phyloP scores from a whole-genome alignment of 2,113 vertebrate genomes.

The Corynorhinus townsendii region DNA sequence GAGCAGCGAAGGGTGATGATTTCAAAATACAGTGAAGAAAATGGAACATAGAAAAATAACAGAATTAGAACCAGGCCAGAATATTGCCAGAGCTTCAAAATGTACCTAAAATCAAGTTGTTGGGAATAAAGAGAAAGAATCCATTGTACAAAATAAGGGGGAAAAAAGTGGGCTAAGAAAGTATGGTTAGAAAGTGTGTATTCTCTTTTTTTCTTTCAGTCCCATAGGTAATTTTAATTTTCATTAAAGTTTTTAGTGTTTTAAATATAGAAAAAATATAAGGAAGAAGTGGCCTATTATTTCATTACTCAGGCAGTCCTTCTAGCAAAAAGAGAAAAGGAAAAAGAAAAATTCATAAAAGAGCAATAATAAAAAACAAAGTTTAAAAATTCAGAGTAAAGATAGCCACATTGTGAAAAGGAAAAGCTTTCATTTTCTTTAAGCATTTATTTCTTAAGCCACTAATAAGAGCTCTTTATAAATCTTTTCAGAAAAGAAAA shows the following conservation, averaged over 20 bases:
- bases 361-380: neutral
- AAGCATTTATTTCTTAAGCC: neutral
- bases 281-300: neutral
- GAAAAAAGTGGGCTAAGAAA: neutral
- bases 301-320: neutral
- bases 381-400: neutral
- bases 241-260: neutral
- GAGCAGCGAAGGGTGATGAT: neutral
- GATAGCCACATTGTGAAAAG: neutral
- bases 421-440: neutral
- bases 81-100: neutral
- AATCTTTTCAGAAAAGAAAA: neutral
- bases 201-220: neutral
- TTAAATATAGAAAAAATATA: neutral
- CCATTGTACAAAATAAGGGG: neutral
- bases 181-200: neutral
- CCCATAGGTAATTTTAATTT: neutral
- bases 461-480: neutral
- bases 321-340: neutral
- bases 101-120: neutral
- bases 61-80: neutral
- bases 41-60: neutral
- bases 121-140: neutral
- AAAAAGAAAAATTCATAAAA: neutral
- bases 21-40: constrained; percentile 16